Evolutionary conservation across 2,888 invertebrate genomes (phyloP).

Genomic region (Orgyia antiqua): DNA sequence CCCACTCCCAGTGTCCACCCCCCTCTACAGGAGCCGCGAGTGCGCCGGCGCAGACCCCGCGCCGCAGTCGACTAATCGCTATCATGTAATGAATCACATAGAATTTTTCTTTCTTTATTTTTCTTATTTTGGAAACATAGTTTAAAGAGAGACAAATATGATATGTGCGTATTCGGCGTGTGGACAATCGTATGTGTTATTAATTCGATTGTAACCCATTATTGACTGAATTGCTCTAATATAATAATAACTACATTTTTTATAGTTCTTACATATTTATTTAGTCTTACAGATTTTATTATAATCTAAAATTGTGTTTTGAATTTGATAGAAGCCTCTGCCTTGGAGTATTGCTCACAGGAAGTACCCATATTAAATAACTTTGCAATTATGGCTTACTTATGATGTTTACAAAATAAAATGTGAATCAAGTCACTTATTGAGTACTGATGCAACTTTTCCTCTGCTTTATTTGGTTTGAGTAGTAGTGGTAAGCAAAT

Average conservation of each 20-base stretch:
- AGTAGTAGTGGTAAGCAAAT: no score
- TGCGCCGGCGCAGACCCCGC: constrained; percentile 41
- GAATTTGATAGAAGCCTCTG: no score
- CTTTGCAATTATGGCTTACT: no score
- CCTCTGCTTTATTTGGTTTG: no score
- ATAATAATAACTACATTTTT: constrained; percentile 4
- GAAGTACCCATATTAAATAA: no score
- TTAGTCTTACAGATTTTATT: no score
- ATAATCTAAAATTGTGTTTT: no score
- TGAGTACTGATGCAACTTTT: no score
- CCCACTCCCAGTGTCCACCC: constrained; percentile 44
- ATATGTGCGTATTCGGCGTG: constrained; percentile 76
- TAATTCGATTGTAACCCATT: constrained; percentile 53
- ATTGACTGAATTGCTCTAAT: constrained; percentile 39
- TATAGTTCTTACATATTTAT: neutral
- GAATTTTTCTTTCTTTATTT: constrained; percentile 61
- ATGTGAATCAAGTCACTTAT: no score
- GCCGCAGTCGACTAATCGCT: constrained; percentile 53
- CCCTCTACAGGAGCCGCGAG: constrained; percentile 52
- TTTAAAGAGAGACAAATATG: constrained; percentile 64
- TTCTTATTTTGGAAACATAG: constrained; percentile 67
- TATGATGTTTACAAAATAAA: no score
- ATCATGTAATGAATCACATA: constrained; percentile 71
- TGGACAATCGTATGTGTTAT: constrained; percentile 71
- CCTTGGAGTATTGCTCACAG: no score